Percentiles rank a stretch among this genome's conserved stretches.
Conservation (phyloP, 1,140 invertebrate species). For the Drosophila saltans region DNA sequence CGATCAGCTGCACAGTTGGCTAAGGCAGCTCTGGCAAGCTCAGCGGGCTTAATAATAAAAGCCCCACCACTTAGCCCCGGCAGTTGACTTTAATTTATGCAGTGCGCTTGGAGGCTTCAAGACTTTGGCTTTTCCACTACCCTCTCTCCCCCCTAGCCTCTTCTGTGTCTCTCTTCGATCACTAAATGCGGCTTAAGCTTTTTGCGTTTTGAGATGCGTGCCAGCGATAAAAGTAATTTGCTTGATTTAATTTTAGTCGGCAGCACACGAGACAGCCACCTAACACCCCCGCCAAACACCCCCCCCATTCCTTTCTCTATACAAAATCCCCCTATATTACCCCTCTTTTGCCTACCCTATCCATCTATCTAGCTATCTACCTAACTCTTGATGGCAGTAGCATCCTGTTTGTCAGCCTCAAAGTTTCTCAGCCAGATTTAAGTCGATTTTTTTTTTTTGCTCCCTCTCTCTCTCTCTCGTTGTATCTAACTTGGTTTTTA, state of each 20-base stretch:
- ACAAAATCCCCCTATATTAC: background rate
- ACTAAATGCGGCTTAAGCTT: slow-evolving; percentile 60
- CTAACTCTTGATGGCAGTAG: slow-evolving; percentile 35
- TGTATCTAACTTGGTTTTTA: slow-evolving; percentile 17
- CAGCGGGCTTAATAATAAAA: slow-evolving; percentile 81
- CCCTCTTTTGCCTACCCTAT: background rate
- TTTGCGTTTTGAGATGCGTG: slow-evolving; percentile 78
- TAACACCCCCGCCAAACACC: slow-evolving; percentile 33
- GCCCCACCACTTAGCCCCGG: slow-evolving; percentile 72
- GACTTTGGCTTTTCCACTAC: slow-evolving; percentile 25
- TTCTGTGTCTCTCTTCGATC: slow-evolving; percentile 22
- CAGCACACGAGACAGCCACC: slow-evolving; percentile 68
- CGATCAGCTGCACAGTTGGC: slow-evolving; percentile 77
- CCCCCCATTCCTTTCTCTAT: no score
- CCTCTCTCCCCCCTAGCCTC: background rate
- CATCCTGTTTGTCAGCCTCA: slow-evolving; percentile 70
- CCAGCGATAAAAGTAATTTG: slow-evolving; percentile 82
- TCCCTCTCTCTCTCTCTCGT: background rate
- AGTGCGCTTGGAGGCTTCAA: slow-evolving; percentile 61
- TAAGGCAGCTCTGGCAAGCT: slow-evolving; percentile 46
- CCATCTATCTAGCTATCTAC: background rate
- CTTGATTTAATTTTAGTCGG: slow-evolving; percentile 82
- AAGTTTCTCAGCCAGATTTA: slow-evolving; percentile 53
- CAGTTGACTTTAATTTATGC: slow-evolving; percentile 80
- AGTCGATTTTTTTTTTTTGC: slow-evolving; percentile 37